phyloP scores from a whole-genome alignment of 2,888 invertebrate genomes.

The Perizoma affinitatum region DNA sequence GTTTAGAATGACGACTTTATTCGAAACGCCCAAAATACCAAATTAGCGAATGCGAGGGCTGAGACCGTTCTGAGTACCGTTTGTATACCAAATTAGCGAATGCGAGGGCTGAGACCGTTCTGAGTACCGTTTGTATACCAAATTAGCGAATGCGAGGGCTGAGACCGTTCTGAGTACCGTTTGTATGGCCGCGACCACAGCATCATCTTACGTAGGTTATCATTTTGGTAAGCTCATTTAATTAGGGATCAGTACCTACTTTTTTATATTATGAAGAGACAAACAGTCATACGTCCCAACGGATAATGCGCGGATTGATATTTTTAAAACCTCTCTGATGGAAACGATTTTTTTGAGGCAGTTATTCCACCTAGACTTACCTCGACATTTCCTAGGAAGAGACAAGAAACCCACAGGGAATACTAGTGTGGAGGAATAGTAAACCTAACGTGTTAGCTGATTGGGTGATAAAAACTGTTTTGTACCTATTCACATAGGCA shows the following conservation, averaged over 20 bases:
- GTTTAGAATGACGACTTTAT: not conserved
- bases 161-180: conserved; percentile 36
- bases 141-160: conserved; percentile 24
- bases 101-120: conserved; percentile 32
- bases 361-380: no score
- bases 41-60: conserved; percentile 24
- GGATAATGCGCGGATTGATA: no score
- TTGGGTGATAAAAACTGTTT: no score
- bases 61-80: conserved; percentile 32
- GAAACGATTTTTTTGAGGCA: no score
- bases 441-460: no score
- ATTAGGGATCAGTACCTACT: conserved; percentile 13
- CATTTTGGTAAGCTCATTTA: conserved; percentile 28
- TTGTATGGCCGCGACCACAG: conserved; percentile 9
- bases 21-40: conserved; percentile 14
- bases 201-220: conserved; percentile 33
- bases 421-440: no score
- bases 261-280: conserved; percentile 12
- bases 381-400: no score
- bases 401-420: no score
- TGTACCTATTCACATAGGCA: no score
- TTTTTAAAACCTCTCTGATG: no score
- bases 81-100: conserved; percentile 16
- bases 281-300: no score
- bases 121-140: conserved; percentile 13